Conservation (phyloP, 1,140 invertebrate genomes). For the Drosophila neocordata region DNA sequence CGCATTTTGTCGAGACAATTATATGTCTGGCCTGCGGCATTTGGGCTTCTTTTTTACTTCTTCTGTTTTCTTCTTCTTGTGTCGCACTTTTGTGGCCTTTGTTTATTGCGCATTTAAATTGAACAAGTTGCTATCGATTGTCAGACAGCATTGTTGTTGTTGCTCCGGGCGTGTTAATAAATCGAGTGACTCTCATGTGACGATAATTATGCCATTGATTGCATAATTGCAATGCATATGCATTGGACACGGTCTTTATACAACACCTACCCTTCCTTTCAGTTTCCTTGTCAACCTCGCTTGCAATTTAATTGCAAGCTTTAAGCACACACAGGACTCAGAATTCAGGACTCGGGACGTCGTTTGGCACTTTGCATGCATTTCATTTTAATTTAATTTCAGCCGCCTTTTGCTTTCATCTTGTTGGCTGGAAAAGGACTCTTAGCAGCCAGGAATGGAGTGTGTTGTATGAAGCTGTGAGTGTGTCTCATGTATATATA, state of each 20-base stretch:
- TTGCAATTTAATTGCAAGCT: slow-evolving; percentile 58
- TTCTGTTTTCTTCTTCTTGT: not conserved
- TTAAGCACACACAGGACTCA: slow-evolving; percentile 57
- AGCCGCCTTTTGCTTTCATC: slow-evolving; percentile 73
- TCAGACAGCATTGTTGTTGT: slow-evolving; percentile 17
- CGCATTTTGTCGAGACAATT: slow-evolving; percentile 52
- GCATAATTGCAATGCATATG: slow-evolving; percentile 79
- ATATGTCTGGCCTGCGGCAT: slow-evolving; percentile 32
- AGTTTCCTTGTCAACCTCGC: slow-evolving; percentile 32
- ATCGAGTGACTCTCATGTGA: slow-evolving; percentile 77
- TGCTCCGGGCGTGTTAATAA: slow-evolving; percentile 70
- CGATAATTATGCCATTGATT: slow-evolving; percentile 79
- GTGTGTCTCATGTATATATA: slow-evolving; percentile 46
- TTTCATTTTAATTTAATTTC: slow-evolving; percentile 81
- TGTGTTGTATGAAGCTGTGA: slow-evolving; percentile 18
- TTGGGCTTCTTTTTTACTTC: not conserved
- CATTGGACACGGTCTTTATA: slow-evolving; percentile 6
- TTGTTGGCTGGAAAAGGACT: slow-evolving; percentile 55
- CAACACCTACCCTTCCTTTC: not conserved
- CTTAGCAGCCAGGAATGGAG: slow-evolving; percentile 40
- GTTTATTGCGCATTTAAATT: slow-evolving; percentile 66
- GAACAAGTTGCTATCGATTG: slow-evolving; percentile 62
- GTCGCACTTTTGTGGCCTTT: slow-evolving; percentile 45
- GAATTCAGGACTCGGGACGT: slow-evolving; percentile 22
- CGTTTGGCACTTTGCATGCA: slow-evolving; percentile 73